Evolutionary conservation across 2,888 invertebrate species (phyloP).

Genomic region (Hirtodrosophila cameraria): DNA sequence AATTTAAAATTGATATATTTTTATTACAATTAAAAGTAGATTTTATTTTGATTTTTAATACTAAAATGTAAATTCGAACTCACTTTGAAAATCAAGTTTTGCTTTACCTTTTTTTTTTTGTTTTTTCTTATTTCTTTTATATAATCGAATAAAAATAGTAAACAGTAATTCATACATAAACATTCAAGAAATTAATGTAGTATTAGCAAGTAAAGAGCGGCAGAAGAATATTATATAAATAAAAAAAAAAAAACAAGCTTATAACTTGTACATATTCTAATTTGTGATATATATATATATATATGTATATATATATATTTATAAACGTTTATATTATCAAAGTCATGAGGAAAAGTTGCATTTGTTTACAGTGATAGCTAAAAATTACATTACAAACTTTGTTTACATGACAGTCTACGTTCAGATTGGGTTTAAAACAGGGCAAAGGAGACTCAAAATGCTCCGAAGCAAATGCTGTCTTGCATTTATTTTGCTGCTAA

Average conservation of each 20-base stretch:
- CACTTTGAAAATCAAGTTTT: constrained; percentile 70
- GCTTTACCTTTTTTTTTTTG: constrained; percentile 21
- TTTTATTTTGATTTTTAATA: constrained; percentile 54
- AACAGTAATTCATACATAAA: constrained; percentile 39
- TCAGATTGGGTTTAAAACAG: constrained; percentile 18
- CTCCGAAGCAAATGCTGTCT: too few species aligned
- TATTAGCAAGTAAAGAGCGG: constrained; percentile 50
- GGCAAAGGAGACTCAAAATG: too few species aligned
- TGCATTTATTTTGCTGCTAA: constrained; percentile 11
- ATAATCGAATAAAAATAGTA: constrained; percentile 45
- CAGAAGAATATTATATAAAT: constrained; percentile 56
- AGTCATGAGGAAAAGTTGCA: constrained; percentile 73
- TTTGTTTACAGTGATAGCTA: constrained; percentile 73
- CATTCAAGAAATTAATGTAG: constrained; percentile 41
- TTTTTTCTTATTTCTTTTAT: constrained; percentile 20
- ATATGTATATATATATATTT: constrained; percentile 29
- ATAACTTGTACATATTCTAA: constrained; percentile 35
- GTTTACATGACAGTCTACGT: constrained; percentile 62
- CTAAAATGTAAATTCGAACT: constrained; percentile 80
- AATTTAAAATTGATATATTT: constrained; percentile 75
- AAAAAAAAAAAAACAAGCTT: constrained; percentile 48
- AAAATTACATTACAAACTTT: constrained; percentile 64
- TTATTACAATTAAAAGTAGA: constrained; percentile 60
- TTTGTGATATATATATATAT: constrained; percentile 30
- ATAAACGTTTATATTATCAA: constrained; percentile 52